Evolutionary conservation across 2,888 invertebrate species (phyloP).

Genomic region (Chaetogeoica ovagalla): DNA sequence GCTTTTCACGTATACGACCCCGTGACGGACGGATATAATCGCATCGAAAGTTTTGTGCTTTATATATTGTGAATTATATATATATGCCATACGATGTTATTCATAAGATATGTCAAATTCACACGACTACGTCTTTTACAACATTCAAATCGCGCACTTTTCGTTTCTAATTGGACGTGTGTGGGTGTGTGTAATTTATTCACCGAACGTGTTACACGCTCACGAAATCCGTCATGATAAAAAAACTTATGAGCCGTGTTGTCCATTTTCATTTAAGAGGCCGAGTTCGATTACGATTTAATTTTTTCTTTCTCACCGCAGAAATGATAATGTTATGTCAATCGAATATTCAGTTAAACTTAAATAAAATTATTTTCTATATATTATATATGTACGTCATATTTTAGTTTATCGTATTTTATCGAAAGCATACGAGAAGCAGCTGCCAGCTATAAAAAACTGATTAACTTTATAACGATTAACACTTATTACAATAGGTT

Average conservation of each 20-base stretch:
- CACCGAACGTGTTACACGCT: conserved; percentile 3
- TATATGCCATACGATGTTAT: conserved; percentile 6
- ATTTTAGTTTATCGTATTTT: not conserved
- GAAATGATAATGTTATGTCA: conserved; percentile 1
- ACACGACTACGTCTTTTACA: not conserved
- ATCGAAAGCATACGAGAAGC: not conserved
- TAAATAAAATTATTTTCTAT: conserved; percentile 20
- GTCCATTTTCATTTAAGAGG: not conserved
- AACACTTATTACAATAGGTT: no score
- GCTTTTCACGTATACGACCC: not conserved
- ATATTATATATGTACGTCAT: no score
- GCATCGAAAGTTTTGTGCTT: conserved; percentile 6
- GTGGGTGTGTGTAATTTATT: conserved; percentile 21
- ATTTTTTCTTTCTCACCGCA: not conserved
- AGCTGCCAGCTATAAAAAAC: not conserved
- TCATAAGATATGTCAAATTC: conserved; percentile 29
- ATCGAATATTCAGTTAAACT: conserved; percentile 29
- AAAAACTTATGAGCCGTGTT: not conserved
- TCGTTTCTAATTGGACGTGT: conserved; percentile 12
- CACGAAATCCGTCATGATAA: conserved; percentile 8
- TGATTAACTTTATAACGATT: no score
- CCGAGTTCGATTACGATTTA: not conserved
- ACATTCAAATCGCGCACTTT: not conserved
- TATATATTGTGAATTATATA: not conserved
- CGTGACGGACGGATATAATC: not conserved